Percentiles rank a stretch among this genome's conserved stretches.
Conservation (phyloP, 2,797 vertebrate genomes). For the Myioborus melanocephalus region DNA sequence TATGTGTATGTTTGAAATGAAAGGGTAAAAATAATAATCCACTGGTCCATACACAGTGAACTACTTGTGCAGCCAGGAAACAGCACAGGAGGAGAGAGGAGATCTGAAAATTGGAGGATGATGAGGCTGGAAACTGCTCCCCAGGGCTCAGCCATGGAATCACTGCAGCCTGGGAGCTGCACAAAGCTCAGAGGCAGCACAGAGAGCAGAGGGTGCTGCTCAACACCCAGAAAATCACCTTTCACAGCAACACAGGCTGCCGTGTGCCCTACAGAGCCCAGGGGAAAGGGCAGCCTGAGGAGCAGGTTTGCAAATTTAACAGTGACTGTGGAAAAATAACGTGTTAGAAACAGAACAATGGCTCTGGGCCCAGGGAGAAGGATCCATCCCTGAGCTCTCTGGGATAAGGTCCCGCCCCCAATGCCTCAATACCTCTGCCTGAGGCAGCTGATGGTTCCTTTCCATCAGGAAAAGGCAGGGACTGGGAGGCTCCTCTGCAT, state of each 20-base stretch:
- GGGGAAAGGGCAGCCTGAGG: not conserved
- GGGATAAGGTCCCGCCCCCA: not conserved
- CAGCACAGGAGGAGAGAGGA: not conserved
- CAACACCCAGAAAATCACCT: not conserved
- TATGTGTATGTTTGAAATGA: not conserved
- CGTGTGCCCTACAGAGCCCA: not conserved
- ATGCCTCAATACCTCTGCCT: not conserved
- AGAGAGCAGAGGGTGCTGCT: not conserved
- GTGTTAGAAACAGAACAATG: not conserved
- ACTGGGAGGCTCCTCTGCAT: not conserved
- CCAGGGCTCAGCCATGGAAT: not conserved
- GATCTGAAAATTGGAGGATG: not conserved
- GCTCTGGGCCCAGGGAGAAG: not conserved
- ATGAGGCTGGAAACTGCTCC: not conserved
- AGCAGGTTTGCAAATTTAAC: not conserved
- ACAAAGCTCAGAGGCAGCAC: not conserved
- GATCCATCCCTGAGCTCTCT: not conserved
- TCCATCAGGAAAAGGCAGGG: not conserved
- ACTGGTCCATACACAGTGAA: accelerated
- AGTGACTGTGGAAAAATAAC: not conserved
- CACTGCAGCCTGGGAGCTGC: not conserved
- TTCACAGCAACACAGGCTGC: not conserved
- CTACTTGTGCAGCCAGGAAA: not conserved
- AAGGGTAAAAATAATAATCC: not conserved
- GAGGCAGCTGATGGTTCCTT: not conserved